Conservation (phyloP, 2,888 invertebrate genomes). For the Lasioglossum morio region DNA sequence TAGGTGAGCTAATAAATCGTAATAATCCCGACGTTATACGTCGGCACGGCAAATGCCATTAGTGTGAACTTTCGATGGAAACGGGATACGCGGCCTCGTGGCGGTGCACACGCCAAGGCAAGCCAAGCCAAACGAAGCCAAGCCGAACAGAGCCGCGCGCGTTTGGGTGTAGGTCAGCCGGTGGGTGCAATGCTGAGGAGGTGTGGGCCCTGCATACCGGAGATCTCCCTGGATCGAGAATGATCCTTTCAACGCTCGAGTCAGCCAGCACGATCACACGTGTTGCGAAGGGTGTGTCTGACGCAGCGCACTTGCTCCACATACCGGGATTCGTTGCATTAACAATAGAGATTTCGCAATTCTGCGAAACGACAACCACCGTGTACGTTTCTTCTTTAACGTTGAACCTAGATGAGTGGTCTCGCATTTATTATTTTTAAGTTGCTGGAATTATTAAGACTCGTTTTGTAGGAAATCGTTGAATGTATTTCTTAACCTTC, state of each 20-base stretch:
- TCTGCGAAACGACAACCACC: background rate
- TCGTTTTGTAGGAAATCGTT: too few species aligned
- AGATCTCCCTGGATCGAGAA: slow-evolving; percentile 64
- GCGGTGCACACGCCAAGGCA: slow-evolving; percentile 43
- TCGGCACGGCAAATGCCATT: slow-evolving; percentile 77
- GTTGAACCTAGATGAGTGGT: background rate
- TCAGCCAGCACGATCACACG: slow-evolving; percentile 42
- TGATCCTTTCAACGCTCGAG: slow-evolving; percentile 61
- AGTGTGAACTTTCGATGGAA: slow-evolving; percentile 81
- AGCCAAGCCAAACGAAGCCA: background rate
- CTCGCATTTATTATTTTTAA: too few species aligned
- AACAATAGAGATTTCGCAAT: background rate
- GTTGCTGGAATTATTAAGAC: too few species aligned
- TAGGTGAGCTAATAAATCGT: slow-evolving; percentile 79
- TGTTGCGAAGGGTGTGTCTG: slow-evolving; percentile 47
- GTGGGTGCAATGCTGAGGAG: slow-evolving; percentile 70
- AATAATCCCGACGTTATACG: slow-evolving; percentile 68
- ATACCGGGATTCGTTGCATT: slow-evolving; percentile 28
- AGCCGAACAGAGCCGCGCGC: slow-evolving; percentile 37
- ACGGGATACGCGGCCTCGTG: slow-evolving; percentile 68
- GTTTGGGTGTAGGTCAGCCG: slow-evolving; percentile 76
- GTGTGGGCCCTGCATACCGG: slow-evolving; percentile 75
- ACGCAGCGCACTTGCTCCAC: slow-evolving; percentile 54
- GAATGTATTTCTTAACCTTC: too few species aligned
- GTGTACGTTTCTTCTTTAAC: background rate